Evolutionary conservation across 1,140 invertebrate genomes (phyloP).

Genomic region (Drosophila yakuba): DNA sequence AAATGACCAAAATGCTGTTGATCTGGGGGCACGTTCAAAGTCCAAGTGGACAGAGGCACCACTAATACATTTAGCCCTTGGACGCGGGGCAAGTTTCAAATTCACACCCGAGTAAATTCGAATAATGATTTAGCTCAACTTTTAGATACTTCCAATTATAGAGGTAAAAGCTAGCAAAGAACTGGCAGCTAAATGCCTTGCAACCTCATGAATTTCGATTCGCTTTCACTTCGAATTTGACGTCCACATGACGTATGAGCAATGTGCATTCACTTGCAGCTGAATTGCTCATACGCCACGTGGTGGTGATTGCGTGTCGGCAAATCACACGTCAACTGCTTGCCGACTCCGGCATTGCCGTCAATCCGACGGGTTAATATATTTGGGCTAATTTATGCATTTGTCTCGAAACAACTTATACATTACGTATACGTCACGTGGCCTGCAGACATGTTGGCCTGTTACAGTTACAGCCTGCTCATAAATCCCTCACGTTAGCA

Average conservation of each 20-base stretch:
- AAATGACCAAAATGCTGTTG: slow-evolving; percentile 51
- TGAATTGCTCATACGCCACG: slow-evolving; percentile 66
- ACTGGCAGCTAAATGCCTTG: slow-evolving; percentile 3
- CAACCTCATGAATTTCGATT: slow-evolving; percentile 11
- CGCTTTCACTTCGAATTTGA: slow-evolving; percentile 4
- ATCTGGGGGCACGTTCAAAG: slow-evolving; percentile 59
- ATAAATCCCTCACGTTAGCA: slow-evolving; percentile 41
- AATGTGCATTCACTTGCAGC: slow-evolving; percentile 59
- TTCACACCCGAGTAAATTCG: slow-evolving; percentile 32
- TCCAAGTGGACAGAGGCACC: slow-evolving; percentile 12
- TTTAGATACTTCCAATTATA: slow-evolving; percentile 19
- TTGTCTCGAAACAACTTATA: slow-evolving; percentile 1
- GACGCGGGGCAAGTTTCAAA: slow-evolving; percentile 15
- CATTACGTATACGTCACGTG: slow-evolving; percentile 39
- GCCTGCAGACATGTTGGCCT: slow-evolving; percentile 24
- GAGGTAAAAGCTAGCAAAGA: neutral
- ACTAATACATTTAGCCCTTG: slow-evolving; percentile 1
- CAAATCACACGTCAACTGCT: slow-evolving; percentile 47
- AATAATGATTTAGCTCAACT: slow-evolving; percentile 34
- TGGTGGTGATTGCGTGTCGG: slow-evolving; percentile 31
- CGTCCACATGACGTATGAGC: slow-evolving; percentile 52
- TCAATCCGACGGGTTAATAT: neutral
- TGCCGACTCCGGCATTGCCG: slow-evolving; percentile 3
- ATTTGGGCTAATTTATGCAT: slow-evolving; percentile 43
- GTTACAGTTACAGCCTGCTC: neutral